A percentile compares a stretch with the other conserved stretches of the same genome.
phyloP scores from a whole-genome alignment of 2,797 vertebrate genomes.

The Micropoecilia bifurca region DNA sequence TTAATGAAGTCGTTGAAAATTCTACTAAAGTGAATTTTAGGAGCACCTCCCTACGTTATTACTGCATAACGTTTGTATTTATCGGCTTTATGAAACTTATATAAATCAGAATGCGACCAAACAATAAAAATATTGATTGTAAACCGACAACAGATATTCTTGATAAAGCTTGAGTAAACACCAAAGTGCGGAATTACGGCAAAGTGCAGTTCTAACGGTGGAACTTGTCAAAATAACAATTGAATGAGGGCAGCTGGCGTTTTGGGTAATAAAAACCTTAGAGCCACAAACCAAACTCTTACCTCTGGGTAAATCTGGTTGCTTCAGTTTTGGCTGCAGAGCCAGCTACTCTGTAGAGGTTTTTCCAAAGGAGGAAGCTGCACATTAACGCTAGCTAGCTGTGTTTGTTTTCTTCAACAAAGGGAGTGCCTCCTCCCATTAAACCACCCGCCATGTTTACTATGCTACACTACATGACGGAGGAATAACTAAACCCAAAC shows the following conservation, averaged over 20 bases:
- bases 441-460: background rate
- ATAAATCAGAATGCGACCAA: background rate
- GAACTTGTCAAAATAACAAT: background rate
- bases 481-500: background rate
- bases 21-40: background rate
- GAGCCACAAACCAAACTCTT: background rate
- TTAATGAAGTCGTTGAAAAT: background rate
- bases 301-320: conserved; percentile 11
- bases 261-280: background rate
- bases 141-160: background rate
- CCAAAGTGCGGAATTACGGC: background rate
- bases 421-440: background rate
- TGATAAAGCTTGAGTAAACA: background rate
- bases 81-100: background rate
- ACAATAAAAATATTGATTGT: background rate
- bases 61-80: background rate
- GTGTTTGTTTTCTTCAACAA: background rate
- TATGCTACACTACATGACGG: background rate
- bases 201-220: background rate
- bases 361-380: conserved; percentile 36
- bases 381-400: conserved; percentile 35
- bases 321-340: background rate
- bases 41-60: background rate
- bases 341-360: background rate
- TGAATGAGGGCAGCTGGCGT: background rate